Evolutionary conservation across 2,113 vertebrate genomes (phyloP).

Genomic region (Numenius arquata): DNA sequence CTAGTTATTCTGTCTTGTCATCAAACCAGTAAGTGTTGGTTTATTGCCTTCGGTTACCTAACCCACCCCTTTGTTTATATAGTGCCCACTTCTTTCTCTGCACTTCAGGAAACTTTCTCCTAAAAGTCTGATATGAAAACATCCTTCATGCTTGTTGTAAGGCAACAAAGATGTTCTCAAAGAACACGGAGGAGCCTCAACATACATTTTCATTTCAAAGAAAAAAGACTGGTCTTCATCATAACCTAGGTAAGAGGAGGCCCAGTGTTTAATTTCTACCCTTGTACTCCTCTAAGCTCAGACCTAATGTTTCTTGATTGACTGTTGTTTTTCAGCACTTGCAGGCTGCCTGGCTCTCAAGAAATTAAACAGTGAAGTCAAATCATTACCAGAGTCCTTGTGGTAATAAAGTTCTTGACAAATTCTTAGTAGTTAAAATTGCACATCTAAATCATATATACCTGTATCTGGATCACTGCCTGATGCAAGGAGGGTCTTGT

Average conservation of each 20-base stretch:
- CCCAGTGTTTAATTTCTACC: background rate
- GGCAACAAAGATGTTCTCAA: background rate
- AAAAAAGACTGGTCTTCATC: background rate
- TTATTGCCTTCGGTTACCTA: background rate
- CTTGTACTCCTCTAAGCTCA: background rate
- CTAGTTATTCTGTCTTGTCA: background rate
- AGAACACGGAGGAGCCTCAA: background rate
- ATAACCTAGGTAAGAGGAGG: background rate
- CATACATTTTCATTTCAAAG: background rate
- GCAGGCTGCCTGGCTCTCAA: background rate
- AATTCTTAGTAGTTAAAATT: background rate
- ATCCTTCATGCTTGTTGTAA: background rate
- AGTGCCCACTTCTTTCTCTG: background rate
- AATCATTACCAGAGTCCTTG: background rate
- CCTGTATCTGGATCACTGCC: background rate
- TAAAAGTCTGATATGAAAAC: background rate
- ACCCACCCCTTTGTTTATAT: background rate
- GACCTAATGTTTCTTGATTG: rapidly evolving
- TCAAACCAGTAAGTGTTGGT: background rate
- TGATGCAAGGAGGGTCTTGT: background rate
- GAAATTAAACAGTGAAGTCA: background rate
- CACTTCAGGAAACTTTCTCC: background rate
- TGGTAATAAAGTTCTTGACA: background rate
- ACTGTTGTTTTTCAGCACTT: background rate
- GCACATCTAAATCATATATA: background rate